A percentile compares a stretch with the other conserved stretches of the same genome.
Evolutionary conservation across 2,113 vertebrate species (phyloP).

Genomic region (cat (Felis catus)): DNA sequence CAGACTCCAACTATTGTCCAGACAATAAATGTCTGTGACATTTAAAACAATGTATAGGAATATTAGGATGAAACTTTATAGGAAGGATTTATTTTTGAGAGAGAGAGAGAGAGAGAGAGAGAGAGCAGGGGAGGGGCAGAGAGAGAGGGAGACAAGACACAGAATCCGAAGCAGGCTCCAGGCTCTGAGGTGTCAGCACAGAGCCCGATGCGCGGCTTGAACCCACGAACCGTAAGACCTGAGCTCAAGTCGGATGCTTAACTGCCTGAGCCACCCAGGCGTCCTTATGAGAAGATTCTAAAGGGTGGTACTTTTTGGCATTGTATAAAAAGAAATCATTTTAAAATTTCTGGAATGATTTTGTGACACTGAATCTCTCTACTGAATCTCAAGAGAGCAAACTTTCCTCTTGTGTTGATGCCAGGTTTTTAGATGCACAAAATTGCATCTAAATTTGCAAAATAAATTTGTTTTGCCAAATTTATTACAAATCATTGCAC

Average conservation of each 20-base stretch:
- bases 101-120: too few species aligned
- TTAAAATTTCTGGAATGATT: conserved; percentile 30
- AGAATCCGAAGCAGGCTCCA: too few species aligned
- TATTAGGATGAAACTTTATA: background rate
- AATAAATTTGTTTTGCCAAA: background rate
- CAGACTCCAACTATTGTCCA: background rate
- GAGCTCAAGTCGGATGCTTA: too few species aligned
- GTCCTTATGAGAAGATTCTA: background rate
- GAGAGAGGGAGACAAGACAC: too few species aligned
- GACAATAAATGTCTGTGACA: background rate
- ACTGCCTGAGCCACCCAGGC: too few species aligned
- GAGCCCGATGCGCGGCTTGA: too few species aligned
- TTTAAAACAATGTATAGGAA: background rate
- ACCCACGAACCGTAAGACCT: too few species aligned
- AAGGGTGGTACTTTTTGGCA: background rate
- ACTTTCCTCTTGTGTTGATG: background rate
- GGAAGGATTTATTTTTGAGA: background rate
- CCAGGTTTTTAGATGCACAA: background rate
- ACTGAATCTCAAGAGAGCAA: background rate
- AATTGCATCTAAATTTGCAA: background rate
- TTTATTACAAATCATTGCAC: background rate
- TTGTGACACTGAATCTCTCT: background rate
- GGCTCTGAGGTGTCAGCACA: too few species aligned
- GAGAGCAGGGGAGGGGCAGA: too few species aligned
- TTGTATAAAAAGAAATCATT: background rate